These are phyloP conservation scores for Labrus mixtus DNA, from an alignment of 2,113 vertebrate genomes.

Conservation along the genomic window DNA sequence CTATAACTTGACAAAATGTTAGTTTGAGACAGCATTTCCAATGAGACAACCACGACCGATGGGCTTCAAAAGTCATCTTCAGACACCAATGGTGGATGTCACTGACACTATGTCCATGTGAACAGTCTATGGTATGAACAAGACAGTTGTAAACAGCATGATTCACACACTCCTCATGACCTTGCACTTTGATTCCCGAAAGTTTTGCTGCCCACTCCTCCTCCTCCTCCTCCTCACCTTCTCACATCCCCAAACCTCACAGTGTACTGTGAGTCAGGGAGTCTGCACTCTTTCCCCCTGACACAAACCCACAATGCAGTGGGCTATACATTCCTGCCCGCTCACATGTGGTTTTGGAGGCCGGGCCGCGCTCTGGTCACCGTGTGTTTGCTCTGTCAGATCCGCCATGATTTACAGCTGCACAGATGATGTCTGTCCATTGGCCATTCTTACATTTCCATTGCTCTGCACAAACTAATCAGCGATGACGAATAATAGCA, in stretches of 20 bases:
- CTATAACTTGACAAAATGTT: no score
- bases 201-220: slow-evolving; percentile 13
- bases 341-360: slow-evolving; percentile 72
- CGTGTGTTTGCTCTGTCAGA: slow-evolving; percentile 36
- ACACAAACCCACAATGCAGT: slow-evolving; percentile 66
- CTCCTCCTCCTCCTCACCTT: background rate
- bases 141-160: slow-evolving; percentile 33
- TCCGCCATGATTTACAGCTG: slow-evolving; percentile 41
- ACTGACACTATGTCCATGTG: no score
- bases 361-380: slow-evolving; percentile 60
- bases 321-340: slow-evolving; percentile 72
- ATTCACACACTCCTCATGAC: slow-evolving; percentile 62
- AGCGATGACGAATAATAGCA: slow-evolving; percentile 20
- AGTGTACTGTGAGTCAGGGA: slow-evolving; percentile 74
- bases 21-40: no score
- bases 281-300: slow-evolving; percentile 50
- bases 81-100: no score
- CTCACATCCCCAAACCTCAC: slow-evolving; percentile 49
- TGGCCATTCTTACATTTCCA: slow-evolving; percentile 14
- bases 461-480: slow-evolving; percentile 29
- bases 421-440: slow-evolving; percentile 13
- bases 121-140: background rate
- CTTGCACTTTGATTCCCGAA: slow-evolving; percentile 64
- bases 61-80: no score
- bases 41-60: no score